Base-by-base conservation (phyloP, 2,113 vertebrate species). In the Toxotes chatareus region DNA sequence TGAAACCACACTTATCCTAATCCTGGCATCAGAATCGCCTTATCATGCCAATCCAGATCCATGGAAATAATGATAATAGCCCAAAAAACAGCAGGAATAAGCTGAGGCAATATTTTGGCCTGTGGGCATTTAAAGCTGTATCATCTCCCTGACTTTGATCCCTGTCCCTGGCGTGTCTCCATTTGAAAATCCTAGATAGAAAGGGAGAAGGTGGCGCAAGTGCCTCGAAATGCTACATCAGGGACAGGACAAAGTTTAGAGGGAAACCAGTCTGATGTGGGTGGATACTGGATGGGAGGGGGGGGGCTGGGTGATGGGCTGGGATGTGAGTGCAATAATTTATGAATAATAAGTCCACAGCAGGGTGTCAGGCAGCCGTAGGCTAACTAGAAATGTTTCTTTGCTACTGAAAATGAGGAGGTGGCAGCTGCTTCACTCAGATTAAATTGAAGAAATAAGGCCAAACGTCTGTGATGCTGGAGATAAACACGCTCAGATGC, bases 21-120 rank as follows among this genome's bases (percentile, higher is more conserved):
- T 76, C 71, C 80, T 14, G 36, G 9, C 49, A 73, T 75, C 38
- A 49, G 55, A 70, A 76, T 38, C 16, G 10, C 36, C 36, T 79
- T 76, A 87, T 90, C 86, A 12, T 2, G 10, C 56, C 65, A 44
- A 61, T 71, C 59, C 83, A 90, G 79, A 82, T 51, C 23, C 57
- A 32, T 16, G 3, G 63, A 78, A 69, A 76, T 68, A 79, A 73
- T 12, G 23, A 53, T 64, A 62, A 40, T 13, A 40, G n/a, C 14
- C 63, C 10, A 34, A 70, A 55, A 56, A 80, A 14, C 59, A 69
- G 70, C 57, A 60, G 68, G 67, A 49, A 67, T n/a, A 70, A 73
- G 72, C 11, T 19, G 44, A 40, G 56, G 65, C 16, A 53, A 55
- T 73, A 62, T 73, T 66, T 55, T 78, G 64, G 17, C 71, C 75